Evolutionary conservation across 2,888 invertebrate genomes (phyloP).

Genomic region (Sepiola atlantica): DNA sequence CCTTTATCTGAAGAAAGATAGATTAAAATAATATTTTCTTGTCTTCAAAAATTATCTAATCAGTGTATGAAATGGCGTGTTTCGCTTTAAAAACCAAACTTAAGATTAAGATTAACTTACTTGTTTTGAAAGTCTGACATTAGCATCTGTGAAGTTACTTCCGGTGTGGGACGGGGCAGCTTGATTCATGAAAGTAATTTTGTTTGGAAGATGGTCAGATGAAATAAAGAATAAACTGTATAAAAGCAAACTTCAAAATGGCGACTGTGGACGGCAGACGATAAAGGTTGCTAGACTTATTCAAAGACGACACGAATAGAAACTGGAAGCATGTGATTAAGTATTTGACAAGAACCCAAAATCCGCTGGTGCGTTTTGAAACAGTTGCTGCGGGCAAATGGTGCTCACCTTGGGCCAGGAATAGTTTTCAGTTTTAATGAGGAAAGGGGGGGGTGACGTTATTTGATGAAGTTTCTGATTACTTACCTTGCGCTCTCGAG

Average conservation of each 20-base stretch:
- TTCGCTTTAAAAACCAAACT: not conserved
- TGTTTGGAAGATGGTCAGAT: not conserved
- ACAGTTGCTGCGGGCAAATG: not conserved
- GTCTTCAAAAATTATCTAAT: not conserved
- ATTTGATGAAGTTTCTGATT: not conserved
- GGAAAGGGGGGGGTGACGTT: not conserved
- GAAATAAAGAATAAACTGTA: not conserved
- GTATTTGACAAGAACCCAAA: not conserved
- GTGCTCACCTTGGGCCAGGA: not conserved
- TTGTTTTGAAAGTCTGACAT: not conserved
- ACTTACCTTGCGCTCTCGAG: not conserved
- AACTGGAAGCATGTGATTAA: not conserved
- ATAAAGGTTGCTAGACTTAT: not conserved
- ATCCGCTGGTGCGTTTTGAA: not conserved
- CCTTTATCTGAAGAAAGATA: not conserved
- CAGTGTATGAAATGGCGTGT: not conserved
- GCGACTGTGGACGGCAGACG: not conserved
- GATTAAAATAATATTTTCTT: not conserved
- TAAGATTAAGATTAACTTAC: constrained; percentile 2
- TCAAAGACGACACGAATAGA: not conserved
- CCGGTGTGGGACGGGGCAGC: not conserved
- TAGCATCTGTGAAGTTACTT: not conserved
- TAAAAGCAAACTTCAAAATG: not conserved
- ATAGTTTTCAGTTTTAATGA: not conserved
- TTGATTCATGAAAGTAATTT: constrained; percentile 12